Evolutionary conservation across 2,888 invertebrate genomes (phyloP).

Genomic region (Mesochorus sp.): DNA sequence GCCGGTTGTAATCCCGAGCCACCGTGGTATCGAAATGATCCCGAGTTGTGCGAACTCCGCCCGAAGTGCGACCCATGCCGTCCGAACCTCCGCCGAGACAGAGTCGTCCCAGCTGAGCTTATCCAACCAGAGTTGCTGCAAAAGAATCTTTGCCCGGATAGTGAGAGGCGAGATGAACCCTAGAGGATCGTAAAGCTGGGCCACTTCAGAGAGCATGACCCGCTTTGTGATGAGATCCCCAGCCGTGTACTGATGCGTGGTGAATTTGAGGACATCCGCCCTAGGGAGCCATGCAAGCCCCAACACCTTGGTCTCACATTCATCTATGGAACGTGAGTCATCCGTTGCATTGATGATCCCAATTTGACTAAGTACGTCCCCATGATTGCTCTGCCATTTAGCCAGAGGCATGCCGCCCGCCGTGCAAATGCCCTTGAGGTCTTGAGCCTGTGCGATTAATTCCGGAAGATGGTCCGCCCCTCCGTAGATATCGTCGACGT

Average conservation of each 20-base stretch:
- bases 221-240: neutral
- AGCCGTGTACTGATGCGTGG: constrained; percentile 7
- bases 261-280: neutral
- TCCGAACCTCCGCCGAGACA: neutral
- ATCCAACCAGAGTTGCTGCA: neutral
- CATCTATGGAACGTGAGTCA: too few relatives aligned
- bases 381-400: too few relatives aligned
- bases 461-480: constrained; percentile 9
- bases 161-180: neutral
- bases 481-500: constrained; percentile 51
- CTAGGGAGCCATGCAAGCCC: constrained; percentile 3
- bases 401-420: constrained; percentile 20
- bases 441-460: neutral
- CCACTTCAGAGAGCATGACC: neutral
- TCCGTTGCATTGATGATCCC: too few relatives aligned
- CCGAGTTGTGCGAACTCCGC: neutral
- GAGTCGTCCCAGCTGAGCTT: neutral
- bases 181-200: neutral
- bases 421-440: neutral
- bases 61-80: too few relatives aligned
- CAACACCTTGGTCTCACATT: too few relatives aligned
- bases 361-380: too few relatives aligned
- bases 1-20: neutral
- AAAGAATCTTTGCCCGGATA: neutral
- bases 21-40: constrained; percentile 19